phyloP scores from a whole-genome alignment of 2,113 vertebrate species.

The Pseudopipra pipra region DNA sequence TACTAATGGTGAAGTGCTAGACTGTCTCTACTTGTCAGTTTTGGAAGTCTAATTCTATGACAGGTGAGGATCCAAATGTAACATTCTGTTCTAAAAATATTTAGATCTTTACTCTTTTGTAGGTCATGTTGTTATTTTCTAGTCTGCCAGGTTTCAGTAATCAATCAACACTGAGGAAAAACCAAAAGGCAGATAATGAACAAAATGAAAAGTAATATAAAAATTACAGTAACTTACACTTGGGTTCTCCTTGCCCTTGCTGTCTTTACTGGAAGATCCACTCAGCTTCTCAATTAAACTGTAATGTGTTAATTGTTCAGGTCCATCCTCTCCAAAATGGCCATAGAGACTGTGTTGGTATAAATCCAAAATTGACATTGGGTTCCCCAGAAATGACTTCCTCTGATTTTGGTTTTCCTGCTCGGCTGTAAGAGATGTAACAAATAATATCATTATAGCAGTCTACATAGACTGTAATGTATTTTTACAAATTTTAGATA shows the following conservation, averaged over 20 bases:
- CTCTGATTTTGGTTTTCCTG: slow-evolving; percentile 60
- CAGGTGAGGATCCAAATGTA: neutral
- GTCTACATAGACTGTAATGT: neutral
- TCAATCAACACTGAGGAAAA: neutral
- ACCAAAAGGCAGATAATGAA: neutral
- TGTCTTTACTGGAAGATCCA: slow-evolving; percentile 63
- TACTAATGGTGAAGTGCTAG: neutral
- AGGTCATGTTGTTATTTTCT: neutral
- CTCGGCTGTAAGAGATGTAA: slow-evolving; percentile 41
- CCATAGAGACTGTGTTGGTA: slow-evolving; percentile 67
- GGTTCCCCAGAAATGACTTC: slow-evolving; percentile 44
- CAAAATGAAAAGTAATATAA: neutral
- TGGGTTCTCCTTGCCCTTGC: slow-evolving; percentile 47
- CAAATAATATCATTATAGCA: neutral
- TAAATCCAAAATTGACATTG: slow-evolving; percentile 67
- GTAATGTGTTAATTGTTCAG: slow-evolving; percentile 63
- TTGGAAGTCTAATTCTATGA: slow-evolving; percentile 7
- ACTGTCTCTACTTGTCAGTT: neutral
- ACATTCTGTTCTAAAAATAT: slow-evolving; percentile 6
- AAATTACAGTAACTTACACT: slow-evolving; percentile 54
- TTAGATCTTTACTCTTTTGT: neutral
- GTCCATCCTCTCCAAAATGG: slow-evolving; percentile 56
- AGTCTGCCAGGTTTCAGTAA: neutral
- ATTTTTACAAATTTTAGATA: neutral
- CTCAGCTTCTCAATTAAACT: slow-evolving; percentile 65